Conservation (phyloP, 2,797 vertebrate species). For the Labeo calbasu region DNA sequence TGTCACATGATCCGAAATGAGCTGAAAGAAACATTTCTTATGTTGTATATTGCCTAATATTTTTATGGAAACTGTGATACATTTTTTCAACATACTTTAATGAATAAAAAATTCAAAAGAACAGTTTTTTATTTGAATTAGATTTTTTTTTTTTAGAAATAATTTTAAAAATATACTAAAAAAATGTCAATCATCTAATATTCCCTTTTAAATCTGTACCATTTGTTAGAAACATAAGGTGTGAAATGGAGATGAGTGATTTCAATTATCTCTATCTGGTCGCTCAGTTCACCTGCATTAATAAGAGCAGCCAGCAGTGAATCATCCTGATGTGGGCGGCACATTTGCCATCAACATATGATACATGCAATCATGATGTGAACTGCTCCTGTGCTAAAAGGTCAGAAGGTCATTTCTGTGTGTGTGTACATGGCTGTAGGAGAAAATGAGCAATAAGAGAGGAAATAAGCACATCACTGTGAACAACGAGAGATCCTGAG, state of each 20-base stretch:
- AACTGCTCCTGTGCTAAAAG: background rate
- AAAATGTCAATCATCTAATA: background rate
- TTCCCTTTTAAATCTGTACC: background rate
- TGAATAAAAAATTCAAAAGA: too few relatives aligned
- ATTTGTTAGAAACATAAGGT: constrained; percentile 4
- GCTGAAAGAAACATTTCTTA: too few relatives aligned
- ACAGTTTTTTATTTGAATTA: too few relatives aligned
- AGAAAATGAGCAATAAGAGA: background rate
- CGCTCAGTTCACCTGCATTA: constrained; percentile 10
- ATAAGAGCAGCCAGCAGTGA: constrained; percentile 19
- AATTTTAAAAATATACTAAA: too few relatives aligned
- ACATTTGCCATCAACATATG: constrained; percentile 20
- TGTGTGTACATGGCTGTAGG: background rate
- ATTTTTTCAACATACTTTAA: too few relatives aligned
- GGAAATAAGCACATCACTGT: constrained; percentile 3
- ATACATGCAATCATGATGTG: constrained; percentile 23
- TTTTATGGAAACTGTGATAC: too few relatives aligned
- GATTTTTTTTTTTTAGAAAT: too few relatives aligned
- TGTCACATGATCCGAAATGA: background rate
- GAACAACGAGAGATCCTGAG: background rate
- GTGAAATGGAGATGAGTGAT: background rate
- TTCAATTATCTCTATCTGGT: constrained; percentile 4
- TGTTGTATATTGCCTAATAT: too few relatives aligned
- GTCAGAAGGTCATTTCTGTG: background rate
- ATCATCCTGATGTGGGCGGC: constrained; percentile 17